phyloP scores from a whole-genome alignment of 2,888 invertebrate genomes.

The Hybos culiciformis region DNA sequence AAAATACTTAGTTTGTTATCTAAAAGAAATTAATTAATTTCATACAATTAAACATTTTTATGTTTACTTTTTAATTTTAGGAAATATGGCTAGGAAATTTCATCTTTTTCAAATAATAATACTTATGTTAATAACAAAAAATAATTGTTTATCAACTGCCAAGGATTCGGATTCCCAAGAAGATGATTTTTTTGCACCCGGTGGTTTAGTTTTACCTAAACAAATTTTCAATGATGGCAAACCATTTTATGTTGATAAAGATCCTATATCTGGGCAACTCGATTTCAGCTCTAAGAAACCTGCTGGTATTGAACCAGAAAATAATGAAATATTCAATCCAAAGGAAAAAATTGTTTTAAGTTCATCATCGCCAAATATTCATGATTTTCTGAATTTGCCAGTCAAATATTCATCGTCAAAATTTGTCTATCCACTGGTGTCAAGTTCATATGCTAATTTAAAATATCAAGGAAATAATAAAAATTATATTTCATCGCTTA shows the following conservation, averaged over 20 bases:
- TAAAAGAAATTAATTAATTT: no score
- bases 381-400: conserved; percentile 53
- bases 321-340: conserved; percentile 33
- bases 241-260: conserved; percentile 54
- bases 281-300: conserved; percentile 45
- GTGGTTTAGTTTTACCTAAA: conserved; percentile 36
- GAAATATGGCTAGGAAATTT: no score
- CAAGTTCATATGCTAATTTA: conserved; percentile 56
- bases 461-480: conserved; percentile 52
- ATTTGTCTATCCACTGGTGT: conserved; percentile 54
- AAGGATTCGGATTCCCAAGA: conserved; percentile 15
- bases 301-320: conserved; percentile 31
- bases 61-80: no score
- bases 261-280: conserved; percentile 50
- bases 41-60: no score
- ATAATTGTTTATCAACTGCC: no score
- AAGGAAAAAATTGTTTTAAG: conserved; percentile 46
- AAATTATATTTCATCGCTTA: conserved; percentile 39
- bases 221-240: conserved; percentile 53
- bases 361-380: conserved; percentile 47
- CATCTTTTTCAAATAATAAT: no score
- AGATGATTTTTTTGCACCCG: conserved; percentile 29
- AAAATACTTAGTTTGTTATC: no score
- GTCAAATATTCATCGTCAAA: conserved; percentile 54
- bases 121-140: no score